phyloP scores from a whole-genome alignment of 1,140 invertebrate genomes.

The Manduca sexta region DNA sequence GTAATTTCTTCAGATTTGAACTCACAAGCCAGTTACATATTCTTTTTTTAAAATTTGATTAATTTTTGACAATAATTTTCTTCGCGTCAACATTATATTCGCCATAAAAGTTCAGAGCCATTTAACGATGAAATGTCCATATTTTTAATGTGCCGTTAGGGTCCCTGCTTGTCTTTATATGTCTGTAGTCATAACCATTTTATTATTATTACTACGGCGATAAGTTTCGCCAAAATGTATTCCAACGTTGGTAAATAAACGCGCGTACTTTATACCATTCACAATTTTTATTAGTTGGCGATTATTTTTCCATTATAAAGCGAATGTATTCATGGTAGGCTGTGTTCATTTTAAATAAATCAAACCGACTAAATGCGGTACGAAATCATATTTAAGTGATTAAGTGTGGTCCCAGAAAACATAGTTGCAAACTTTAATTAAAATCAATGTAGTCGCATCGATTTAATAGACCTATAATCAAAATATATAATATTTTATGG shows the following conservation, averaged over 20 bases:
- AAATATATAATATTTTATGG: no score
- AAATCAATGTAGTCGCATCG: no score
- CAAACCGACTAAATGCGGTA: no score
- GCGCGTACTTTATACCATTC: background rate
- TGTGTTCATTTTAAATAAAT: no score
- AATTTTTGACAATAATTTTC: slow-evolving; percentile 12
- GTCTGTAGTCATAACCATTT: slow-evolving; percentile 24
- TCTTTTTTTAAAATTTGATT: slow-evolving; percentile 3
- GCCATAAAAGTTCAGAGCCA: slow-evolving; percentile 34
- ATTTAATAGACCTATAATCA: no score
- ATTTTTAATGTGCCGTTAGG: slow-evolving; percentile 53
- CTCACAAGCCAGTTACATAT: no score
- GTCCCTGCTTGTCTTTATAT: slow-evolving; percentile 32
- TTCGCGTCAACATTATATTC: slow-evolving; percentile 22
- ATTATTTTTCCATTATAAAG: no score
- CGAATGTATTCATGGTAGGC: no score
- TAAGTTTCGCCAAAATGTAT: slow-evolving; percentile 26
- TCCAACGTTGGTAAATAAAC: slow-evolving; percentile 11
- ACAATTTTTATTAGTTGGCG: no score
- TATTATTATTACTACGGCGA: slow-evolving; percentile 33
- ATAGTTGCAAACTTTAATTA: no score
- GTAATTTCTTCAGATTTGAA: background rate
- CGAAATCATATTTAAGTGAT: no score
- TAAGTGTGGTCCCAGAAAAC: no score
- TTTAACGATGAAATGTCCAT: slow-evolving; percentile 40